Percentiles rank a stretch among this genome's conserved stretches.
Conservation (phyloP, 2,113 vertebrate genomes). For the Cathartes aura region DNA sequence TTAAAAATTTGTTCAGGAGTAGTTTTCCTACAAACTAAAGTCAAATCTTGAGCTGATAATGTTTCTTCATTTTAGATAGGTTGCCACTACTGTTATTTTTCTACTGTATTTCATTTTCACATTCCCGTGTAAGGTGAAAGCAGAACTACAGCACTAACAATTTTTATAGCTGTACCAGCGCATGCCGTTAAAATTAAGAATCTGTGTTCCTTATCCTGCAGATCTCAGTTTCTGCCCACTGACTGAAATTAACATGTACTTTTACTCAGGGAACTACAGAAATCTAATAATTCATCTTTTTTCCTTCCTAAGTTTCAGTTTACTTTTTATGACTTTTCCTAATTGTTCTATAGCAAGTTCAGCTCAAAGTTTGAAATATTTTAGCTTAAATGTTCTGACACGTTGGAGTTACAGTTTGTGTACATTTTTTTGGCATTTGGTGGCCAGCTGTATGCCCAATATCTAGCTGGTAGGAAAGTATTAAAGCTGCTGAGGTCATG, state of each 20-base stretch:
- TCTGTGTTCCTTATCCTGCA: neutral
- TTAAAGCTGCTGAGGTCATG: neutral
- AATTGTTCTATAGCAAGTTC: neutral
- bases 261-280: neutral
- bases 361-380: neutral
- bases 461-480: neutral
- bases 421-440: neutral
- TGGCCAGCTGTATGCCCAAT: neutral
- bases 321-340: neutral
- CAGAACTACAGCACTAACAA: neutral
- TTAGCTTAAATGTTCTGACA: neutral
- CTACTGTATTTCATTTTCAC: neutral
- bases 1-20: neutral
- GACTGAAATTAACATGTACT: neutral
- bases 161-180: neutral
- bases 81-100: neutral
- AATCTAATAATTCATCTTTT: neutral
- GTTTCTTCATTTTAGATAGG: neutral
- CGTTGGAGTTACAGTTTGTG: neutral
- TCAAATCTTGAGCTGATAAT: neutral
- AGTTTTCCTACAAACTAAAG: neutral
- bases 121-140: neutral
- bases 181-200: neutral
- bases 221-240: neutral
- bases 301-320: neutral